Evolutionary conservation across 2,113 vertebrate species (phyloP).

Genomic region (Rhinopomastus cyanomelas): DNA sequence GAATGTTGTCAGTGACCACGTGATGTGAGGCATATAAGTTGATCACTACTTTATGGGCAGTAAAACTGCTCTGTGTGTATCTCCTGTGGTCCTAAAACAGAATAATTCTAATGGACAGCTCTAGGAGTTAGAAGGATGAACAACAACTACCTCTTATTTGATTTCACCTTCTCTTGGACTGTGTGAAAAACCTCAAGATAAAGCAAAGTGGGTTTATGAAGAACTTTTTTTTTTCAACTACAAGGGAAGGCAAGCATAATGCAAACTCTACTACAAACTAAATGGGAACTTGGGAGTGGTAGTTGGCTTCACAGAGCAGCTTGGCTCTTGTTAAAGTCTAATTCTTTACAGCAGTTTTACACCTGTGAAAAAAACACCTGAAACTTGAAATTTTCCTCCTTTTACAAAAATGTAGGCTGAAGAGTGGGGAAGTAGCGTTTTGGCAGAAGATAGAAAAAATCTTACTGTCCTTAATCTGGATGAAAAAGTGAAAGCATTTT

Average conservation of each 20-base stretch:
- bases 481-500: not conserved
- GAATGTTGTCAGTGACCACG: conserved; percentile 82
- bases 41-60: conserved; percentile 45
- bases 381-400: not conserved
- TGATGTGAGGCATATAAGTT: not conserved
- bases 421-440: not conserved
- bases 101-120: not conserved
- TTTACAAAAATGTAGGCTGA: not conserved
- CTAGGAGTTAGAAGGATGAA: conserved; percentile 8
- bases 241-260: not conserved
- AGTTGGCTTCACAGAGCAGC: not conserved
- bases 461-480: not conserved
- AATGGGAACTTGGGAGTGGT: not conserved
- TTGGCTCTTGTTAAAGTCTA: not conserved
- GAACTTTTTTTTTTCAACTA: conserved; percentile 13
- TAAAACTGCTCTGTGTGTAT: not conserved
- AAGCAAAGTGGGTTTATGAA: not conserved
- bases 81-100: conserved; percentile 8
- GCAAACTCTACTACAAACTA: conserved; percentile 5
- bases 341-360: not conserved
- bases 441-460: not conserved
- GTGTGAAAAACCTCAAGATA: not conserved
- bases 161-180: conserved; percentile 35
- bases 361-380: not conserved
- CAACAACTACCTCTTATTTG: conserved; percentile 47